Base-by-base conservation (phyloP, 2,888 invertebrate genomes). In the Allacma fusca region DNA sequence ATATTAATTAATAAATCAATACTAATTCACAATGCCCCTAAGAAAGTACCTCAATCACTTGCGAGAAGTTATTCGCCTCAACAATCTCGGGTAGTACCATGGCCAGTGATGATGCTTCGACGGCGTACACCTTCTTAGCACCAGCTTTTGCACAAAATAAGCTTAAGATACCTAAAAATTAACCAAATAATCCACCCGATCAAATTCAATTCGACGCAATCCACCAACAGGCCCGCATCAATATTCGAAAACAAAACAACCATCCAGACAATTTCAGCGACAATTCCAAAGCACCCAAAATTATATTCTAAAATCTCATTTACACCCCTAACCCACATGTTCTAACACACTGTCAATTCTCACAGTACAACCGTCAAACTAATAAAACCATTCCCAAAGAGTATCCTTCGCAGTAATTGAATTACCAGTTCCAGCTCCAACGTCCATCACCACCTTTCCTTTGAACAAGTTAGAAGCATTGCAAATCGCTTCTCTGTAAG, bases 81-180 rank as follows among this genome's bases (percentile, higher is more conserved):
- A 91, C 90, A 24, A 93, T 88, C 85, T 91, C 89, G 80, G 89
- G 87, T 0, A 93, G 91, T 71, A 93, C 86, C 84, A 88, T 87
- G 4, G 91, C 92, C 50, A 93, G 87, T 81, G 91, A 89, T 84
- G 93, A 93, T 1, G 94, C 94, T 89, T 95, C 95, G 0, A 95
- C 90, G 12, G 95, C 94, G 86, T 92, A 94, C 0, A 96, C 96
- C 86, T 92, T 91, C 77, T 90, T 90, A 5, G 97, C 97, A n/a
- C 97, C 97, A 40, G 94, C 96, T 87, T 92, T 89, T 0, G 94
- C 96, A 86, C 94, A 95, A 87, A 96, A 95, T 85, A 96, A 88
- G 0, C 96, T 95, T 29, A 98, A 87, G 83, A 98, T 94, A 29
- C 97, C 91, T 86, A 87, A 23, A 81, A 44, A 19, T 44, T 70